Evolutionary conservation across 1,140 invertebrate species (phyloP), one percentile per base, ranked within the genome.

Genomic region (Lordiphosa mommai): DNA sequence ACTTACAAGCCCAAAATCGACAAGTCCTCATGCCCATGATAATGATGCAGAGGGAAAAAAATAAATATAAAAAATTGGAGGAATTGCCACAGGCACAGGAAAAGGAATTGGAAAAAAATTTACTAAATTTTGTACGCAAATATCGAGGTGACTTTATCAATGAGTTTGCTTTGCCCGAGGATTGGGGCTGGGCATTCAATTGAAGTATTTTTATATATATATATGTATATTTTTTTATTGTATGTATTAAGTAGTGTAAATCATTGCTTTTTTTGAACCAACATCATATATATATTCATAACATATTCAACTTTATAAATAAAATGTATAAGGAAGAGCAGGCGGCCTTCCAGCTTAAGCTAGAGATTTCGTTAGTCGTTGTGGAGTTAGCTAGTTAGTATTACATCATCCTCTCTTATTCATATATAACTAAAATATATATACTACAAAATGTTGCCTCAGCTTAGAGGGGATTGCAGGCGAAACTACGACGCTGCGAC

Each of bases 131-230:
- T 40, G 43, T 82, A 8, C 61, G 76, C 4, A 32, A 38, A 13
- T 41, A 72, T 61, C 72, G 77, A 0, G 34, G 43, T 1, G 77
- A 82, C 12, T 82, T 82, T 9, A 17, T 51, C 2, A 61, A 84
- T 14, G 8, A 71, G 8, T 84, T 84, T 17, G 61, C 52, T 0
- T 14, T 82, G 40, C 76, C 76, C 1, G 76, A 82, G 17, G 71
- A 82, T 27, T 68, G 52, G 44, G 36, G 38, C 13, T 20, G 16
- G 16, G 13, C 29, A 3, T 47, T 48, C 10, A 6, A 16, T 20
- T 48, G 17, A 34, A 34, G 0, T 4, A 6, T 4, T 4, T 4
- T 23, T 48, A 10, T 32, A 47, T 12, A 3, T 34, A 23, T 27
- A 12, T 13, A 43, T 1, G 3, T 23, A 27, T 43, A 3, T 12